Evolutionary conservation across 2,797 vertebrate genomes (phyloP), one percentile per base, ranked within the genome.

Genomic region (Typhlichthys subterraneus): DNA sequence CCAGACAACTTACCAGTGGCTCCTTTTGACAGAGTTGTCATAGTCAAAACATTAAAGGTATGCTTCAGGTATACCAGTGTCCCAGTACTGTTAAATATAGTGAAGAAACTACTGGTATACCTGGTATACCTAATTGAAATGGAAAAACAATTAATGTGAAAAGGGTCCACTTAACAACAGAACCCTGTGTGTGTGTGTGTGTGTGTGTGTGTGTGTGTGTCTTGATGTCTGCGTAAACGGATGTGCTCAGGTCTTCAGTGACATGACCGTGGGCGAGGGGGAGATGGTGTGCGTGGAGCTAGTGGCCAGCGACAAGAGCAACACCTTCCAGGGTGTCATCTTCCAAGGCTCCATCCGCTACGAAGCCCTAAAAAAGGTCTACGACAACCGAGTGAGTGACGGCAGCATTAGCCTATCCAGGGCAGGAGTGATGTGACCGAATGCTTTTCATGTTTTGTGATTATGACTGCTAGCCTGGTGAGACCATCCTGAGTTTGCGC

Each of bases 271-370:
- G 13, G 97, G 95, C 1, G 97, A 99, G 83, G 97, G 97, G 0
- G 97, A 99, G 91, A 99, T 99, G 97, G 97, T 99, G 3, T 99
- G 97, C 0, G 97, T 99, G 78, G 97, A 99, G 82, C 93, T 99
- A 76, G 96, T 99, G 79, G 97, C 97, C 58, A 97, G 96, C 1
- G 97, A 99, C 87, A 99, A 99, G 87, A 94, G 89, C 84, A 96
- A 95, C 92, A 96, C 91, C 0, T 99, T 98, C 87, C 97, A 98
- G 79, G 97, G 97, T 0, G 97, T 99, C 73, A 97, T 99, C 88
- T 99, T 99, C 79, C 97, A 99, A 88, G 97, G 97, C 1, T 99
- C 97, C 50, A 99, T 99, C 78, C 95, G 97, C 70, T 99, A 99
- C 15, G 97, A 99, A 85, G 97, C 97, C 0, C 95, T 99, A 11